phyloP scores from a whole-genome alignment of 2,888 invertebrate species.

The Napeogenes inachia region DNA sequence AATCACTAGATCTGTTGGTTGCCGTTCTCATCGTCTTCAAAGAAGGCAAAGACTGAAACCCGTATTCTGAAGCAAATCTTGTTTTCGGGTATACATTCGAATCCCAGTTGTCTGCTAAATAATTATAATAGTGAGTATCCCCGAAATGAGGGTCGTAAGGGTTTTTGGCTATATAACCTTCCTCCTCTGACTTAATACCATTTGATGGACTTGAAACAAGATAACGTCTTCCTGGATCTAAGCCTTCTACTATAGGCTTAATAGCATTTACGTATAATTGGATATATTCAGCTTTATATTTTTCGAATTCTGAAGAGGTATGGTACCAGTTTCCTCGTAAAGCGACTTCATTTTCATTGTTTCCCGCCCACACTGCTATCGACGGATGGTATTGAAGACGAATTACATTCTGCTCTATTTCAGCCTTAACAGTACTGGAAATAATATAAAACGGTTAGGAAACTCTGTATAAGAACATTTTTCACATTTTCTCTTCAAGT shows the following conservation, averaged over 20 bases:
- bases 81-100: conserved; percentile 85
- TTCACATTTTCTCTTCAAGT: not conserved
- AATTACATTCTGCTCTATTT: conserved; percentile 88
- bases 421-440: conserved; percentile 81
- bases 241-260: conserved; percentile 77
- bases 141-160: conserved; percentile 90
- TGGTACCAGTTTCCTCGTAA: conserved; percentile 88
- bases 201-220: conserved; percentile 95
- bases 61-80: conserved; percentile 97
- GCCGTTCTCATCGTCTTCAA: conserved; percentile 81
- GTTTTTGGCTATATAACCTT: conserved; percentile 86
- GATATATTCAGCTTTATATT: conserved; percentile 86
- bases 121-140: conserved; percentile 95
- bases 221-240: conserved; percentile 82
- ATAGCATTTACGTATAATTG: conserved; percentile 89
- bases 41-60: conserved; percentile 93
- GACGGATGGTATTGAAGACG: conserved; percentile 92
- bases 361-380: conserved; percentile 94
- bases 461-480: not conserved
- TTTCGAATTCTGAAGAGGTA: conserved; percentile 66
- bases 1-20: conserved; percentile 69
- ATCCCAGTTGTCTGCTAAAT: conserved; percentile 88
- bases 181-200: conserved; percentile 82
- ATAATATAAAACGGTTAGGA: conserved; percentile 1
- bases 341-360: conserved; percentile 97